Evolutionary conservation across 1,140 invertebrate genomes (phyloP), one percentile per base, ranked within the genome.

Genomic region (Bactericera cockerelli): DNA sequence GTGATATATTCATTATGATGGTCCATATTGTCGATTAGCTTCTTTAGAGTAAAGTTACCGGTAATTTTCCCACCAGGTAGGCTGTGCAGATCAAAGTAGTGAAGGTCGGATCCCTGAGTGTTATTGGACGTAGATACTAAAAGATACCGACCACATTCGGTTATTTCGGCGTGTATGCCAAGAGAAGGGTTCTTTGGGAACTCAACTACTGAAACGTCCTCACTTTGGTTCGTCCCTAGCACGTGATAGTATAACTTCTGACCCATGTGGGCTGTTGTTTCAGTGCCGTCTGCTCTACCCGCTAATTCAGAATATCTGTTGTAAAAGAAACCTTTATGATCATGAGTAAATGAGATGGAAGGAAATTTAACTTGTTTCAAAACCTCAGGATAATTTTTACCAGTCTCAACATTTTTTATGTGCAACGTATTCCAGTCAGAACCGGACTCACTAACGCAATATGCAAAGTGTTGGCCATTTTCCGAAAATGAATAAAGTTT

Each of bases 391-490:
- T 92, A 86, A 69, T 98, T 89, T 70, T 92, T 78, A 83, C 84
- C 83, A 59, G 85, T 87, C 58, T 79, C 75, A 11, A 84, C 80
- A 75, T 86, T 79, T 65, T 83, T 83, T 63, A 92, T 84, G 68
- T 86, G 82, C 66, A 98, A 90, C 24, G 84, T 90, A 61, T 85
- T 81, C 94, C 95, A 98, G 71, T 99, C 95, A 26, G 93, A 95
- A 8, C 94, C 95, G 74, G 85, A 93, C 58, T 81, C 80, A 66
- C 89, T 93, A 0, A 98, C 75, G 3, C 85, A 89, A 76, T 97
- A 98, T 0, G 93, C 92, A 75, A 92, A 86, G 39, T 82, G 84
- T 65, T 79, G 77, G 2, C 93, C 94, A 77, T 98, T 85, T 68
- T 97, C 84, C 1, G 92, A 94, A 73, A 96, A 98, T 31, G 79